A percentile compares a stretch with the other conserved stretches of the same genome.
phyloP scores from a whole-genome alignment of 2,113 vertebrate species.

The Anser cygnoides region DNA sequence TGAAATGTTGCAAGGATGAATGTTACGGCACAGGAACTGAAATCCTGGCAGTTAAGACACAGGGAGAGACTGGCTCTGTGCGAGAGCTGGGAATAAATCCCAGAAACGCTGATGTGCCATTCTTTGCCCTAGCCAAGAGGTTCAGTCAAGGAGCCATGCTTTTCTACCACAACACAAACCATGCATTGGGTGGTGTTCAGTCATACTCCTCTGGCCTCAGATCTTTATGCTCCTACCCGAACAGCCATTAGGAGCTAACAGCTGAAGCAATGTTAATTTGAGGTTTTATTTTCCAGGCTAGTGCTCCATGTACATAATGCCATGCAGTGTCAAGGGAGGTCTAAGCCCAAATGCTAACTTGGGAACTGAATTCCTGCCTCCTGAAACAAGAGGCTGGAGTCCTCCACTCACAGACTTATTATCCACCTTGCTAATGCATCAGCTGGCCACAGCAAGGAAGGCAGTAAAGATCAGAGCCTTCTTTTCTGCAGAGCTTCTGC shows the following conservation, averaged over 20 bases:
- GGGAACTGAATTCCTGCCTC: neutral
- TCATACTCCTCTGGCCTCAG: neutral
- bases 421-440: neutral
- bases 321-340: neutral
- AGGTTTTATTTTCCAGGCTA: neutral
- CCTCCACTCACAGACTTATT: neutral
- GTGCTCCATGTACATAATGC: neutral
- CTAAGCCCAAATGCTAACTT: neutral
- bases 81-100: neutral
- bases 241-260: neutral
- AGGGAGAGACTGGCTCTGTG: neutral
- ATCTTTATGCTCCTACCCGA: neutral
- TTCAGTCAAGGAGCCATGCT: neutral
- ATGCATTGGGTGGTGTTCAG: no score
- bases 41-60: neutral
- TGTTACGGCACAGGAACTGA: neutral
- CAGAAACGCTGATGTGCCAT: neutral
- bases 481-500: neutral
- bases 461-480: neutral
- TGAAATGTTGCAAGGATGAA: neutral
- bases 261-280: neutral
- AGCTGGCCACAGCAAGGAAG: neutral
- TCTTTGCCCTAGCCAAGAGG: neutral
- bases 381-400: neutral
- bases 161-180: no score